Base-by-base conservation (phyloP, 2,113 vertebrate genomes). In the Benthochromis sp. region DNA sequence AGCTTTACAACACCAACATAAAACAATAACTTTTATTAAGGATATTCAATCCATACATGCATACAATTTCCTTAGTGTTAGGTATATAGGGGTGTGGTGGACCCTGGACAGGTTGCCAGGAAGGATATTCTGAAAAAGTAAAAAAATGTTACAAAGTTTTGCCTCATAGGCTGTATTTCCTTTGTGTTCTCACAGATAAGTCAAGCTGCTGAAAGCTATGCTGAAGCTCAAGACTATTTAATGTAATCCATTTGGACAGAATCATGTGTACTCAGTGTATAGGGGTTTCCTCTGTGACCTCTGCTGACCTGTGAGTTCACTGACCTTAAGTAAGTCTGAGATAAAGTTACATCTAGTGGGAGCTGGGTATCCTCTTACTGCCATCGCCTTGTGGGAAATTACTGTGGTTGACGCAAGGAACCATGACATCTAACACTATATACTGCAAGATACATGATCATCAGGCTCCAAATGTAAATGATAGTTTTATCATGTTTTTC, bases 291-390 rank as follows among this genome's bases (percentile, higher is more conserved):
- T 93, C 87, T 55, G 63, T 94, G 93, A 93, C 92, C 90, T 92
- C 73, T 79, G 81, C 78, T 90, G 91, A 91, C 92, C 92, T 93
- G 3, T 52, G 88, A 92, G 93, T 95, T 93, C 91, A 87, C 47
- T 88, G 78, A 84, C 83, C 89, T 87, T 79, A 86, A 93, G 90
- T 93, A 84, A 90, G 90, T 88, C 80, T 78, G 80, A 93, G 88
- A 89, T 94, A 92, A 88, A 95, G 93, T 95, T 95, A 89, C 93
- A 87, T 81, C 84, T 55, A 90, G 86, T 85, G 82, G 87, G 93
- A 94, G 86, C 73, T 43, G 38, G 76, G 81, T 38, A 93, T 95
- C 90, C 54, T 86, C 83, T 95, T 95, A 88, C 92, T 84, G 43
- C 61, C 81, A 86, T 80, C 3, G 54, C 90, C 90, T 88, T 84